Conservation (phyloP, 2,797 vertebrate species). For the Brachymystax lenok region DNA sequence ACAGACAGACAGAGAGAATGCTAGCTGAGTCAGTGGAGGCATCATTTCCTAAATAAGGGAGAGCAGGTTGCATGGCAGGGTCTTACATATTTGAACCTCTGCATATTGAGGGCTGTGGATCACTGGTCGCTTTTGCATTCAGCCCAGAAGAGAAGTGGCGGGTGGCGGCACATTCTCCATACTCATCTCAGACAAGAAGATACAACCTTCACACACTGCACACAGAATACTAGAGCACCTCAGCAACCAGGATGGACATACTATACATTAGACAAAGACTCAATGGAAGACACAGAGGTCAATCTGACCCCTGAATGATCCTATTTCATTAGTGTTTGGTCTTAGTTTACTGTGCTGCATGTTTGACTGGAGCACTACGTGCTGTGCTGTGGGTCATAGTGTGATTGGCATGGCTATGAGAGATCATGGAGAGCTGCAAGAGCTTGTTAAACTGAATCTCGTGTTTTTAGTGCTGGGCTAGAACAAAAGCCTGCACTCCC, state of each 20-base stretch:
- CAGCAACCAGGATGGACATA: neutral
- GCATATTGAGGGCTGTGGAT: slow-evolving; percentile 16
- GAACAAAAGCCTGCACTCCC: neutral
- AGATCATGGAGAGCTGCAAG: no score
- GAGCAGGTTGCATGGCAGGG: slow-evolving; percentile 17
- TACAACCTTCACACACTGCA: neutral
- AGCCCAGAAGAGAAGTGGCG: slow-evolving; percentile 32
- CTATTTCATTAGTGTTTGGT: no score
- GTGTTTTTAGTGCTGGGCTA: neutral
- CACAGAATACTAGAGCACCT: neutral
- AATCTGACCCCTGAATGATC: neutral
- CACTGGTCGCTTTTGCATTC: slow-evolving; percentile 45
- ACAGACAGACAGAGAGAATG: slow-evolving; percentile 11
- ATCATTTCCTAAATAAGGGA: slow-evolving; percentile 24
- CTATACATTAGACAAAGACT: neutral
- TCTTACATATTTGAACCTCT: slow-evolving; percentile 41
- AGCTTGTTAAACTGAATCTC: no score
- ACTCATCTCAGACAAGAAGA: neutral
- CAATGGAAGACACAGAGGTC: neutral
- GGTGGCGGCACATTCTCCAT: slow-evolving; percentile 7
- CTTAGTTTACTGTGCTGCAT: no score
- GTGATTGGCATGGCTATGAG: no score
- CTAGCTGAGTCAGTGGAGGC: slow-evolving; percentile 1
- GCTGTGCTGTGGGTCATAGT: no score
- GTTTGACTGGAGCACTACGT: no score